phyloP scores from a whole-genome alignment of 2,888 invertebrate species.

The Rhagonycha lutea region DNA sequence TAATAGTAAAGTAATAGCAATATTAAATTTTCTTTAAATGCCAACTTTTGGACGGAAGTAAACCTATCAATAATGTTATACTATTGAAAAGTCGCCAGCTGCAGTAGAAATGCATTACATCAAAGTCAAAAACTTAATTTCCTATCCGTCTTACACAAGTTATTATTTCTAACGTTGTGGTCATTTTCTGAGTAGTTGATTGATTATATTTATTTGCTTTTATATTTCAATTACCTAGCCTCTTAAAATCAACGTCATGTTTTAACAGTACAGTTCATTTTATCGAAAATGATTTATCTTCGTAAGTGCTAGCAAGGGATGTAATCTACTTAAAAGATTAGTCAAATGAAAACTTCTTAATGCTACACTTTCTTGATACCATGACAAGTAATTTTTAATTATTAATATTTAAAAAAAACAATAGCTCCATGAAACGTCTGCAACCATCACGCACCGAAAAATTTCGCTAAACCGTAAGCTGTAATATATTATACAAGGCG shows the following conservation, averaged over 20 bases:
- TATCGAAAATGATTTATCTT: background rate
- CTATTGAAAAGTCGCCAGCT: constrained; percentile 30
- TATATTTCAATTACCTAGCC: constrained; percentile 3
- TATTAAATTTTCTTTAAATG: background rate
- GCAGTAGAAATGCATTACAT: constrained; percentile 45
- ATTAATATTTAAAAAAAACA: background rate
- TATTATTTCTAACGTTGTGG: constrained; percentile 49
- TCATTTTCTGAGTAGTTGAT: constrained; percentile 46
- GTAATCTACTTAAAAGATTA: background rate
- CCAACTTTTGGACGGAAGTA: constrained; percentile 4
- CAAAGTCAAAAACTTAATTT: constrained; percentile 54
- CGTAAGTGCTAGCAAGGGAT: background rate
- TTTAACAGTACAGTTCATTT: background rate
- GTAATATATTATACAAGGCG: no score
- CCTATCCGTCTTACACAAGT: constrained; percentile 50
- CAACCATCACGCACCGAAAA: background rate
- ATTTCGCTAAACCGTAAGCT: no score
- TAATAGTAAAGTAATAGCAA: background rate
- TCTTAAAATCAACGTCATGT: background rate
- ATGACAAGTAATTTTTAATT: background rate
- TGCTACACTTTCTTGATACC: background rate
- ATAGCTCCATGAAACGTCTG: background rate
- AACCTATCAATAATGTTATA: constrained; percentile 35
- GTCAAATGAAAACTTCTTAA: background rate
- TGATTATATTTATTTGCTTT: constrained; percentile 39